phyloP scores from a whole-genome alignment of 2,888 invertebrate species.

The Sycophila texana region DNA sequence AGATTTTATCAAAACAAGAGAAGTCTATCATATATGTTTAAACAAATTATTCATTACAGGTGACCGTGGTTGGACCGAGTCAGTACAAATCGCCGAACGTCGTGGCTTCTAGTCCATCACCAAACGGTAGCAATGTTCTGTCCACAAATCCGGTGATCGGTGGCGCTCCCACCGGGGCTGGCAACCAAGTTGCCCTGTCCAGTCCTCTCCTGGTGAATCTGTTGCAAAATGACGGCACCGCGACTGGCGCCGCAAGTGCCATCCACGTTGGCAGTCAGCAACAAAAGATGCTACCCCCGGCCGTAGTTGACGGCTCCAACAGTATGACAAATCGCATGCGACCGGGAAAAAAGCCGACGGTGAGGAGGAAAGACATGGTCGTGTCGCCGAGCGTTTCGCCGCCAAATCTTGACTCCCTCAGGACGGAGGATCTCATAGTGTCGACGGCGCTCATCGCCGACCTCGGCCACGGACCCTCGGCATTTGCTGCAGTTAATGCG shows the following conservation, averaged over 20 bases:
- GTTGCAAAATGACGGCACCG: slow-evolving; percentile 87
- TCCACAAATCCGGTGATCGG: slow-evolving; percentile 56
- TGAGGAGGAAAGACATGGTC: slow-evolving; percentile 71
- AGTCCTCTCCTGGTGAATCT: slow-evolving; percentile 94
- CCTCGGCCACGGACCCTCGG: slow-evolving; percentile 67
- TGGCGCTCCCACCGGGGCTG: slow-evolving; percentile 57
- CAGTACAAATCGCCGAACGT: slow-evolving; percentile 68
- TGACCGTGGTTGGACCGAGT: slow-evolving; percentile 68
- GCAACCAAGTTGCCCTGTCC: slow-evolving; percentile 83
- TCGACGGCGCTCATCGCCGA: slow-evolving; percentile 62
- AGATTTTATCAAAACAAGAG: not conserved
- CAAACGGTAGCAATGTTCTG: slow-evolving; percentile 63
- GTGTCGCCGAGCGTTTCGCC: slow-evolving; percentile 69
- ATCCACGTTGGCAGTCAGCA: slow-evolving; percentile 57
- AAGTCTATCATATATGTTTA: too few species aligned
- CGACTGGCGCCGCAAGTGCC: slow-evolving; percentile 10
- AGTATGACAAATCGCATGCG: slow-evolving; percentile 67
- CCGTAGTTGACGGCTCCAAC: slow-evolving; percentile 67
- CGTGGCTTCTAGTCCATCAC: slow-evolving; percentile 70
- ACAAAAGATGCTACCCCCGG: slow-evolving; percentile 71
- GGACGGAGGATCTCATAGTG: slow-evolving; percentile 71
- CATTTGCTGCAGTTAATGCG: slow-evolving; percentile 71
- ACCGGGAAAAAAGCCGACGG: slow-evolving; percentile 72
- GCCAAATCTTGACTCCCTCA: slow-evolving; percentile 70
- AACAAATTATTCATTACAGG: slow-evolving; percentile 52